phyloP scores from a whole-genome alignment of 2,113 vertebrate species.

The Eurystomus gularis region DNA sequence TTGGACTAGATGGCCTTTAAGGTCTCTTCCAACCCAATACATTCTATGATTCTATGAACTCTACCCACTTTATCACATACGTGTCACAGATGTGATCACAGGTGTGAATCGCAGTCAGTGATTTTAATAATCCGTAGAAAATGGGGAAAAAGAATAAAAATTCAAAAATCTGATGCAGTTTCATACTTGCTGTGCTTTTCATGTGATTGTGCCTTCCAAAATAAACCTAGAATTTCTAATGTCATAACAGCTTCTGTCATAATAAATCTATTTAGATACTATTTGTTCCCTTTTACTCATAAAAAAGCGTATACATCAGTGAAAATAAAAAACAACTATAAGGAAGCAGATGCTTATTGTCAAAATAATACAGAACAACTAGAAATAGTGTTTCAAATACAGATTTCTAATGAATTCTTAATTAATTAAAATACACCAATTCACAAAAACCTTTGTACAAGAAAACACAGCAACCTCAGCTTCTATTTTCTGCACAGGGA shows the following conservation, averaged over 20 bases:
- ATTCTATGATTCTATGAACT: no score
- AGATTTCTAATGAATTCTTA: background rate
- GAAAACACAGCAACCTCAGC: background rate
- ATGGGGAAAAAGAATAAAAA: background rate
- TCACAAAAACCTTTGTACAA: background rate
- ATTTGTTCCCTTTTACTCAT: background rate
- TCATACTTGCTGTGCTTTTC: background rate
- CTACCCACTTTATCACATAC: background rate
- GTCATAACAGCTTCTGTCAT: background rate
- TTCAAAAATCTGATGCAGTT: accelerated
- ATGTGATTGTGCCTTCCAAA: background rate
- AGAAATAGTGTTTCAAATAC: background rate
- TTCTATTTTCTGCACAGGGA: background rate
- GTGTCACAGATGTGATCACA: no score
- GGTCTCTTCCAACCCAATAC: no score
- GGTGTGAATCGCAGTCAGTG: no score
- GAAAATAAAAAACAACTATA: background rate
- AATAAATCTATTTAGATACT: background rate
- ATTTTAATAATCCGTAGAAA: background rate
- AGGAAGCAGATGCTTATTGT: background rate
- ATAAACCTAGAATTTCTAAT: background rate
- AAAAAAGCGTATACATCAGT: background rate
- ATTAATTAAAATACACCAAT: background rate
- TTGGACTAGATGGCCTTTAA: no score
- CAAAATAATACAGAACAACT: background rate